Evolutionary conservation across 1,140 invertebrate species (phyloP).

Genomic region (Orussus abietinus): DNA sequence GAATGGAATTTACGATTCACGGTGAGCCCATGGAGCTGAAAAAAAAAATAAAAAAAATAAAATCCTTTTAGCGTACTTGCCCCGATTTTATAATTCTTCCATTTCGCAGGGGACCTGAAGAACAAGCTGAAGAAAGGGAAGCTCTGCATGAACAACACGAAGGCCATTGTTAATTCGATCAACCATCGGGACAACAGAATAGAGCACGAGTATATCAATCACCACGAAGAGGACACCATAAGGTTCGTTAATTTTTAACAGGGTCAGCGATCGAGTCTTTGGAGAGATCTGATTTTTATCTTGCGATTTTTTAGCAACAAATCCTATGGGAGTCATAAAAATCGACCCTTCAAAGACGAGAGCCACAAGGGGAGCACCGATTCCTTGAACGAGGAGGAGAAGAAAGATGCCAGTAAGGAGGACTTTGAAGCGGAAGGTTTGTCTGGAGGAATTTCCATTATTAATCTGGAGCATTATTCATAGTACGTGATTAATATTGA

Average conservation of each 20-base stretch:
- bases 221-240: constrained; percentile 59
- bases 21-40: constrained; percentile 53
- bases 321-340: constrained; percentile 89
- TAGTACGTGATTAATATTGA: not conserved
- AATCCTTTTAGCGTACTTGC: no score
- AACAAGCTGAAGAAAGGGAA: constrained; percentile 70
- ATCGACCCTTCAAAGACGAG: constrained; percentile 81
- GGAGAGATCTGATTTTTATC: no score
- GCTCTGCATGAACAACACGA: constrained; percentile 69
- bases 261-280: no score
- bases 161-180: constrained; percentile 65
- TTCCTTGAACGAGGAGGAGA: constrained; percentile 79
- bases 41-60: constrained; percentile 7
- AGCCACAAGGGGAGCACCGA: constrained; percentile 84
- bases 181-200: constrained; percentile 72
- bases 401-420: constrained; percentile 87
- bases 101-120: constrained; percentile 66
- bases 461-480: constrained; percentile 5
- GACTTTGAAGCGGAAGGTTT: constrained; percentile 71
- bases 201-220: constrained; percentile 68
- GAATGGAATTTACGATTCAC: constrained; percentile 88
- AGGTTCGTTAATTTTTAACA: constrained; percentile 42
- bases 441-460: constrained; percentile 3
- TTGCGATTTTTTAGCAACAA: constrained; percentile 74
- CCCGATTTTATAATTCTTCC: no score